Evolutionary conservation across 2,113 vertebrate genomes (phyloP), one percentile per base, ranked within the genome.

Genomic region (Dasyurus viverrinus): DNA sequence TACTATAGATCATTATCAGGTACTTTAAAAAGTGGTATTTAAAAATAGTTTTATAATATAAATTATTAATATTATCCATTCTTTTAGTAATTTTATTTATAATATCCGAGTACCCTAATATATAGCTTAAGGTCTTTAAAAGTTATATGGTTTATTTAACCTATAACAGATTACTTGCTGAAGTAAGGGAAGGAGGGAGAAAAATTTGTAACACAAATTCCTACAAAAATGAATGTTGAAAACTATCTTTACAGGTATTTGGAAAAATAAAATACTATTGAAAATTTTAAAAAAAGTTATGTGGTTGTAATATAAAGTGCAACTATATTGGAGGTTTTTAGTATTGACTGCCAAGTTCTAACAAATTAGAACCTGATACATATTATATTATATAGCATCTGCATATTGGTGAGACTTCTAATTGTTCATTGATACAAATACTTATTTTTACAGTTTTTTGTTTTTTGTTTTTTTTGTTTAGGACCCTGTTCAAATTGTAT

Each of bases 261-360:
- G 50, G 10, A 52, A 52, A 52, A 52, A 52, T 52, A 52, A 52
- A 52, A 52, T 10, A 52, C 50, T 52, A 11, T 10, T 52, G 50
- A 52, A 52, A 52, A 52, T 52, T 42, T 93, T 96, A 68, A 94
- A 96, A 68, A 94, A 94, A 36, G 27, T 93, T 95, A 91, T 93
- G 16, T 92, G 22, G 12, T 96, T 94, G 92, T 48, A 93, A 27
- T 55, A 76, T 14, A 0, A 11, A n/a, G 23, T 97, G 57, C 53
- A 94, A 95, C 50, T 91, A 53, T 2, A 11, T n/a, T 0, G 93
- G 54, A 68, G 42, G 27, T 89, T 95, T 93, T 90, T 9, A 94
- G 10, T 92, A n/a, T 90, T 53, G 84, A 47, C 47, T 46, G 50
- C 89, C 26, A 4, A 27, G 24, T 46, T 54, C 55, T 54, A 50